A percentile compares a stretch with the other conserved stretches of the same genome.
These are phyloP conservation scores for Dromius quadrimaculatus DNA, from an alignment of 2,888 invertebrate genomes.

Conservation along the genomic window DNA sequence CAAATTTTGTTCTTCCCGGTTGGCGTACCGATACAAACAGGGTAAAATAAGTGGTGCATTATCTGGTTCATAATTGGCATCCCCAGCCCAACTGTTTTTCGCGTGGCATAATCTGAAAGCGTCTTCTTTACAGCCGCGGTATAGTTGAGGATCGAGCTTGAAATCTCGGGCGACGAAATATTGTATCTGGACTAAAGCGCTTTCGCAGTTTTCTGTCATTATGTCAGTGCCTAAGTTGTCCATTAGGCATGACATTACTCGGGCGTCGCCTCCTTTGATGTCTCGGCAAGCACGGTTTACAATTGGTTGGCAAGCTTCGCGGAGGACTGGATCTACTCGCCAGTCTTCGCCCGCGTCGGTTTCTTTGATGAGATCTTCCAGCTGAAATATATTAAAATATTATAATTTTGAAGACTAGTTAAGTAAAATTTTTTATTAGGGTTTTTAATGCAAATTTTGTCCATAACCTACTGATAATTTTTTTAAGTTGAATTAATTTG, in stretches of 20 bases:
- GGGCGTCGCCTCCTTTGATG: slow-evolving; percentile 79
- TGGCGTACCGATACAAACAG: slow-evolving; percentile 86
- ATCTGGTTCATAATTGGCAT: slow-evolving; percentile 78
- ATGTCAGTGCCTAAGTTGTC: slow-evolving; percentile 82
- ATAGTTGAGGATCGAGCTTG: slow-evolving; percentile 90
- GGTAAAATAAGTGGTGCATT: slow-evolving; percentile 88
- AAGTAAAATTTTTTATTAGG: neutral
- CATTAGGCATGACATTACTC: slow-evolving; percentile 94
- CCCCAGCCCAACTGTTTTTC: slow-evolving; percentile 79
- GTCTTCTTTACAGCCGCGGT: slow-evolving; percentile 88
- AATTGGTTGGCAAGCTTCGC: slow-evolving; percentile 87
- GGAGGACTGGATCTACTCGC: slow-evolving; percentile 91
- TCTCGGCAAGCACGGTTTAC: slow-evolving; percentile 83
- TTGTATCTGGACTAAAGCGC: slow-evolving; percentile 93
- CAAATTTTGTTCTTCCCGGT: slow-evolving; percentile 64
- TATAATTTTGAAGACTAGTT: neutral
- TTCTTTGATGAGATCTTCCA: slow-evolving; percentile 85
- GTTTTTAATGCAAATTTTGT: neutral
- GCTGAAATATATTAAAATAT: slow-evolving; percentile 63
- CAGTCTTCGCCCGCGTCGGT: slow-evolving; percentile 96
- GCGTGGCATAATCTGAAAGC: slow-evolving; percentile 86
- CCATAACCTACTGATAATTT: no score
- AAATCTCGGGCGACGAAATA: slow-evolving; percentile 97
- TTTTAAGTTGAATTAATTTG: no score
- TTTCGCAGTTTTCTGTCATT: slow-evolving; percentile 92